Conservation (phyloP, 2,888 invertebrate species). For the Drosophila niveifrons region DNA sequence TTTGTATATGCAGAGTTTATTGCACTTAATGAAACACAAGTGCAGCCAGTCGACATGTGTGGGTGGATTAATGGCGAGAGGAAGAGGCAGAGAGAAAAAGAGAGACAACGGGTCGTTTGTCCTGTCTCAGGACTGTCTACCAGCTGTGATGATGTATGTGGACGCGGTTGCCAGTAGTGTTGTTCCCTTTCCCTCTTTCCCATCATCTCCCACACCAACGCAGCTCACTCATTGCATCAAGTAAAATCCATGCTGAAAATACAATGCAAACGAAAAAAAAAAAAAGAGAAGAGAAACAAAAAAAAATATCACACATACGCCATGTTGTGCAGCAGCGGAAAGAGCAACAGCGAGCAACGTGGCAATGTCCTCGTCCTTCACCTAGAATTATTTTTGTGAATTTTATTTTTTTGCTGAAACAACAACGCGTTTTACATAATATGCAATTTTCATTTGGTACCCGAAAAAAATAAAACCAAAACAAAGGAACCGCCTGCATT, state of each 20-base stretch:
- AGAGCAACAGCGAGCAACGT: slow-evolving; percentile 19
- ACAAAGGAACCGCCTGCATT: slow-evolving; percentile 65
- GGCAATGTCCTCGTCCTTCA: slow-evolving; percentile 81
- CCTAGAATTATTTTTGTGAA: slow-evolving; percentile 82
- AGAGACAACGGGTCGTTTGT: slow-evolving; percentile 45
- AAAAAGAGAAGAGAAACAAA: slow-evolving; percentile 14
- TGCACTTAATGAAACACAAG: slow-evolving; percentile 78
- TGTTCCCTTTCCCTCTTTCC: not conserved
- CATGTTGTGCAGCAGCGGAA: slow-evolving; percentile 40
- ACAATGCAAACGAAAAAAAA: slow-evolving; percentile 61
- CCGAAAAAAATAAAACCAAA: slow-evolving; percentile 60
- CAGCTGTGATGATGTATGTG: slow-evolving; percentile 74
- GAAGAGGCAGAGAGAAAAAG: not conserved
- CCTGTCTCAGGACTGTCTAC: slow-evolving; percentile 69
- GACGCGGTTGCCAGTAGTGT: slow-evolving; percentile 48
- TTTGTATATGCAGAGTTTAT: slow-evolving; percentile 66
- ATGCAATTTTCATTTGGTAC: slow-evolving; percentile 79
- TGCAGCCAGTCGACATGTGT: slow-evolving; percentile 25
- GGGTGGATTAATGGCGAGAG: slow-evolving; percentile 23
- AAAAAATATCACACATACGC: slow-evolving; percentile 60
- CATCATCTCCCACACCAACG: not conserved
- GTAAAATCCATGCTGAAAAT: slow-evolving; percentile 58
- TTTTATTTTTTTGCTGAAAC: slow-evolving; percentile 58
- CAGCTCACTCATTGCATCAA: slow-evolving; percentile 15
- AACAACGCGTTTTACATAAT: slow-evolving; percentile 75